Base-by-base conservation (phyloP, 2,888 invertebrate species). In the Ichneumoninae sp. region DNA sequence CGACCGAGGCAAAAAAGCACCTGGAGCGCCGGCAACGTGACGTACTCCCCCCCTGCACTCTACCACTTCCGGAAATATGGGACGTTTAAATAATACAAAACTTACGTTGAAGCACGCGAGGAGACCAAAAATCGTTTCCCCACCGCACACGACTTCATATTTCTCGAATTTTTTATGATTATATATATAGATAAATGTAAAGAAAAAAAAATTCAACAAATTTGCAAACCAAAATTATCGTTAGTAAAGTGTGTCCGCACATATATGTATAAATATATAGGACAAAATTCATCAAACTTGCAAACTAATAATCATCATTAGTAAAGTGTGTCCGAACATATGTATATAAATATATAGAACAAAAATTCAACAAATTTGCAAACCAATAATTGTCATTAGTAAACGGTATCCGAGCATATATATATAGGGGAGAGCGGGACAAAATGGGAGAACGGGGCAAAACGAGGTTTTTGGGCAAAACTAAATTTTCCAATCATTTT, bases 51-150 rank as follows among this genome's bases (percentile, higher is more conserved):
- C 16, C 30, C 57, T 62, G 62, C 60, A 40, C 70, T 74, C 26
- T 70, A 54, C 69, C 72, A 54, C 74, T 78, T 50, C 57, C 40
- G 69, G 30, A 81, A 81, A 77, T 77, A 57, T 22, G 26, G 40
- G 30, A 50, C 6, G 44, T 77, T 68, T 57, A 54, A 84, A 77
- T 84, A 68, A 77, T 80, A 57, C 60, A 54, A 62, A 57, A 69
- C 57, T 44, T 26, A 19, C 33, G 22, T 13, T 26, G 1, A 62
- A 62, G 30, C 16, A 16, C 13, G 30, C 62, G 33, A 62, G 16
- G 62, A 33, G 16, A 62, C 57, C 26, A 22, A 10, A 26, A 57
- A 57, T 57, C 44, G 26, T 26, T 26, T 26, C 13, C 22, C 57
- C 8, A 26, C 22, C 57, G 57, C 26, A 22, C 4, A 57, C 57